Conservation (phyloP, 2,113 vertebrate genomes). For the Cromileptes altivelis region DNA sequence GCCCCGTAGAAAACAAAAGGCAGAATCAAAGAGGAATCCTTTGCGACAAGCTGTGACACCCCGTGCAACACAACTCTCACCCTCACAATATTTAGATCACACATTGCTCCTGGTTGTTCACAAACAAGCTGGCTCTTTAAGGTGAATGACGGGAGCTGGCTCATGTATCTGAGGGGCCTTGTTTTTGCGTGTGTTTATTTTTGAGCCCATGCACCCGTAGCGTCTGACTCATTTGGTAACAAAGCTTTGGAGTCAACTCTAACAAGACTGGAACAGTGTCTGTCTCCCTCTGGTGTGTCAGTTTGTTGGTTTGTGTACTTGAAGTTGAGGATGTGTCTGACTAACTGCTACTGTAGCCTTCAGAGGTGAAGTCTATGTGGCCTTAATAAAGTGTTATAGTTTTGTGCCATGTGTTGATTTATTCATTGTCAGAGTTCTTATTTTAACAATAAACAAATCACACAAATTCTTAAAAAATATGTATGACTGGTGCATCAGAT, state of each 20-base stretch:
- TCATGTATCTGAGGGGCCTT: slow-evolving; percentile 16
- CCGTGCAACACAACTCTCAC: not conserved
- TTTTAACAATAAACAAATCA: not conserved
- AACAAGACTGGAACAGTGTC: slow-evolving; percentile 19
- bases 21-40: not conserved
- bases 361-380: not conserved
- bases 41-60: slow-evolving; percentile 11
- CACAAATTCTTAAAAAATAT: not conserved
- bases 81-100: slow-evolving; percentile 27
- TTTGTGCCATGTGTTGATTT: not conserved
- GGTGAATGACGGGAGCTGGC: slow-evolving; percentile 36
- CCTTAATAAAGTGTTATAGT: not conserved
- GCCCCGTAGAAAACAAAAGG: slow-evolving; percentile 1
- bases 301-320: slow-evolving; percentile 9
- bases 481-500: no score
- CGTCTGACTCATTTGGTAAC: slow-evolving; percentile 40
- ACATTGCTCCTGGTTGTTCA: slow-evolving; percentile 25
- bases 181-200: slow-evolving; percentile 37
- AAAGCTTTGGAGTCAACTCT: slow-evolving; percentile 39
- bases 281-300: slow-evolving; percentile 36
- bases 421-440: not conserved
- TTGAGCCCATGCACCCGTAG: slow-evolving; percentile 25
- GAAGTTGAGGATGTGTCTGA: slow-evolving; percentile 3
- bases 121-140: slow-evolving; percentile 27
- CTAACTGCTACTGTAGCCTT: not conserved